Base-by-base conservation (phyloP, 2,113 vertebrate genomes). In the Dicrurus megarhynchus region DNA sequence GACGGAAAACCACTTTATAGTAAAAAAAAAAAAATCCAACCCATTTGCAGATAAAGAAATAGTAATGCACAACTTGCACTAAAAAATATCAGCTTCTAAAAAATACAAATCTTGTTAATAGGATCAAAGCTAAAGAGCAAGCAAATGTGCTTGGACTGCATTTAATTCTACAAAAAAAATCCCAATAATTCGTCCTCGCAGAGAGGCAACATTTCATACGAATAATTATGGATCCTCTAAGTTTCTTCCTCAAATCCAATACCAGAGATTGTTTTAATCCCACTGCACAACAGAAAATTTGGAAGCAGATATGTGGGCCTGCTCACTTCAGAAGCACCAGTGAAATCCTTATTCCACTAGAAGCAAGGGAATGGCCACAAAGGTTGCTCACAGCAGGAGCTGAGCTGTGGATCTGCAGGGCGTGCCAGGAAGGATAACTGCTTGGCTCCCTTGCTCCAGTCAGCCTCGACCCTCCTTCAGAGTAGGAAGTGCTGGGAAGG, bases 371-470 rank as follows among this genome's bases (percentile, higher is more conserved):
- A 33, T 1, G 9, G 22, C 35, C 0, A 3, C 47, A 1, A 7
- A 49, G 37, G 37, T 4, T 37, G 13, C 17, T 5, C 16, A 11
- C 46, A 27, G 3, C 39, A 18, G 35, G 30, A 80, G 20, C 3
- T 35, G 35, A 27, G 22, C 64, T 32, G n/a, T 10, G 21, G 47
- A 21, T 35, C 61, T 21, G 46, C 2, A 2, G 24, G 18, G 1
- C 1, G 3, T 2, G 20, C 0, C 1, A 21, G 23, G 35, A 33
- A n/a, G 32, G 19, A 39, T 6, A 19, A 44, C 18, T 26, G 37
- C 63, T 49, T 35, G 19, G 11, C 9, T 73, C 24, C 44, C 57
- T 17, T 21, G 30, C 18, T 16, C 13, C 27, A 3, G 1, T 7
- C 50, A 52, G 12, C 35, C 37, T 71, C 0, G 0, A 32, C 35